Conservation (phyloP, 2,113 vertebrate genomes). For the Hippocampus mohnikei region DNA sequence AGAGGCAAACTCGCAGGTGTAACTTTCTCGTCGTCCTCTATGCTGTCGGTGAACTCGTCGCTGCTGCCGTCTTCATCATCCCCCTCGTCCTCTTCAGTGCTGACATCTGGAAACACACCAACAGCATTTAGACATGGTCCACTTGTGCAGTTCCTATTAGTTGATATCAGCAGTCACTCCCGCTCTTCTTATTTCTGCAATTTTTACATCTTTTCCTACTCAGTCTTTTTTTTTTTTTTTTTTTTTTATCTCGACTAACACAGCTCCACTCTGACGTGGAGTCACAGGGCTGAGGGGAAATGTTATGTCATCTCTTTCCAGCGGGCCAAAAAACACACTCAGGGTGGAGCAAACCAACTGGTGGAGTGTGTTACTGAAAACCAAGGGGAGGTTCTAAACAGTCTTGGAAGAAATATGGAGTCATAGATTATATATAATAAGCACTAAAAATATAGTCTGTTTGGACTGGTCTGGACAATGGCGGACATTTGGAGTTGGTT, state of each 20-base stretch:
- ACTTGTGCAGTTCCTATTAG: neutral
- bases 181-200: neutral
- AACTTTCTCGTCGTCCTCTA: constrained; percentile 76
- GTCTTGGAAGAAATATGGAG: neutral
- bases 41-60: constrained; percentile 78
- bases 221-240: neutral
- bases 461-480: neutral
- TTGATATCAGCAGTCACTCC: neutral
- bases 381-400: neutral
- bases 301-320: constrained; percentile 53
- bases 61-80: constrained; percentile 64
- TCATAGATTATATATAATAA: neutral
- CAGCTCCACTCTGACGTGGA: constrained; percentile 36
- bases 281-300: constrained; percentile 57
- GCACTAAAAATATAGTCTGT: neutral
- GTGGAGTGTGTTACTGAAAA: constrained; percentile 14
- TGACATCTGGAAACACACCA: constrained; percentile 72
- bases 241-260: constrained; percentile 11
- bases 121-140: constrained; percentile 18
- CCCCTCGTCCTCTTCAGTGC: constrained; percentile 65
- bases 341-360: constrained; percentile 3
- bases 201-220: constrained; percentile 1
- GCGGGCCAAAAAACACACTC: constrained; percentile 41
- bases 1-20: constrained; percentile 47
- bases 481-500: neutral